A percentile compares a stretch with the other conserved stretches of the same genome.
These are phyloP conservation scores for Andrena hattorfiana DNA, from an alignment of 2,888 invertebrate species.

Conservation along the genomic window DNA sequence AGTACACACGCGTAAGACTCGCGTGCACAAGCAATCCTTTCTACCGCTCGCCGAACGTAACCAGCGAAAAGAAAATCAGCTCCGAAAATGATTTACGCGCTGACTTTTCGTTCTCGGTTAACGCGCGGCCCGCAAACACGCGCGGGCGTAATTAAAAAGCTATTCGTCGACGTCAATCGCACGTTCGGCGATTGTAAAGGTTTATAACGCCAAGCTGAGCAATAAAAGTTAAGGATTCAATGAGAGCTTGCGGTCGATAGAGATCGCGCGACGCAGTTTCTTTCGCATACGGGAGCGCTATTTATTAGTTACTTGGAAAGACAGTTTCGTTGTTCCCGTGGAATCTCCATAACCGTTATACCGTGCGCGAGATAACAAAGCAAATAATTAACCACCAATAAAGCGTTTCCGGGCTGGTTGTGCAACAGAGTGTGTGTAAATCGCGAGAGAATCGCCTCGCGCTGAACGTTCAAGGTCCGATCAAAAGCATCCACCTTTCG, in stretches of 20 bases:
- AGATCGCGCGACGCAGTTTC: not conserved
- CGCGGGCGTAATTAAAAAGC: not conserved
- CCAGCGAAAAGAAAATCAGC: not conserved
- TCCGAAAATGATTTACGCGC: not conserved
- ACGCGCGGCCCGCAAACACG: not conserved
- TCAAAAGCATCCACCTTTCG: conserved; percentile 66
- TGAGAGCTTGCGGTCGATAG: not conserved
- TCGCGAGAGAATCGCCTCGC: conserved; percentile 60
- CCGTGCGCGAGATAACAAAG: conserved; percentile 61
- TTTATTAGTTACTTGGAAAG: conserved; percentile 26
- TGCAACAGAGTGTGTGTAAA: conserved; percentile 50
- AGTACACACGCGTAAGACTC: conserved; percentile 1
- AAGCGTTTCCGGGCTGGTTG: conserved; percentile 69
- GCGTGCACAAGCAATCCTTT: not conserved
- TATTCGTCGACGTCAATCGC: not conserved
- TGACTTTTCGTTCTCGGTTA: not conserved
- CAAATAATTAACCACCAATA: conserved; percentile 68
- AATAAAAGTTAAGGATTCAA: conserved; percentile 1
- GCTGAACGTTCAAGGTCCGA: conserved; percentile 61
- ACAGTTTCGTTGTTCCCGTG: conserved; percentile 46
- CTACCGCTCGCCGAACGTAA: not conserved
- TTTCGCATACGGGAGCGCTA: not conserved
- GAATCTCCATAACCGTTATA: conserved; percentile 63
- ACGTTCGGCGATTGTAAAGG: not conserved
- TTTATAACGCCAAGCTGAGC: not conserved